phyloP scores from a whole-genome alignment of 1,140 invertebrate genomes.

The Melitaea cinxia region DNA sequence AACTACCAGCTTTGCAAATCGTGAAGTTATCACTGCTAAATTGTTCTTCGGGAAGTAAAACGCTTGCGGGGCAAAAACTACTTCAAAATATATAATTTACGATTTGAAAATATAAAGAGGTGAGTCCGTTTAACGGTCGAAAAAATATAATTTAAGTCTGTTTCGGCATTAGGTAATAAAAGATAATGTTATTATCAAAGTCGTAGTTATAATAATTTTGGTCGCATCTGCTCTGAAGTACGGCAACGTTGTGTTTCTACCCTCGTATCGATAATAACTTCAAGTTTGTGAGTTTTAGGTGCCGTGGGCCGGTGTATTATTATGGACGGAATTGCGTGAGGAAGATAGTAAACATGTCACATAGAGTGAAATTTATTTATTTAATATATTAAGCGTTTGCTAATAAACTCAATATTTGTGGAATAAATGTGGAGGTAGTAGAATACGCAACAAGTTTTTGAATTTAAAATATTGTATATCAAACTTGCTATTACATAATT shows the following conservation, averaged over 20 bases:
- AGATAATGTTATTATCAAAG: constrained; percentile 45
- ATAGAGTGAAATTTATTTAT: background rate
- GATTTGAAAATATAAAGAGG: background rate
- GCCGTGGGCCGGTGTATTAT: constrained; percentile 22
- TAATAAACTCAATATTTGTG: too few species aligned
- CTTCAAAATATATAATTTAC: background rate
- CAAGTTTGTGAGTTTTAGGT: constrained; percentile 35
- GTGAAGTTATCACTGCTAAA: constrained; percentile 19
- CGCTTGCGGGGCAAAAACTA: background rate
- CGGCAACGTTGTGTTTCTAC: constrained; percentile 33
- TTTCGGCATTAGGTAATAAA: constrained; percentile 39
- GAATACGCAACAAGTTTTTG: too few species aligned
- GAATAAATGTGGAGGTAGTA: too few species aligned
- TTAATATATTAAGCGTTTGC: too few species aligned
- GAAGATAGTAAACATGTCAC: constrained; percentile 24
- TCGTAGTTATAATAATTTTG: constrained; percentile 43
- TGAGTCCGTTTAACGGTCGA: background rate
- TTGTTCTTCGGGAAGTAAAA: constrained; percentile 11
- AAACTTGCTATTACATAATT: too few species aligned
- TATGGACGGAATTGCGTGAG: constrained; percentile 30
- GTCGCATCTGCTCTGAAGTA: constrained; percentile 45
- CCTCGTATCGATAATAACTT: constrained; percentile 50
- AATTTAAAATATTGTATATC: too few species aligned
- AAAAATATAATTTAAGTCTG: constrained; percentile 7
- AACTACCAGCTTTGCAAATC: constrained; percentile 33